Base-by-base conservation (phyloP, 2,113 vertebrate species). In the Sialia sialis region DNA sequence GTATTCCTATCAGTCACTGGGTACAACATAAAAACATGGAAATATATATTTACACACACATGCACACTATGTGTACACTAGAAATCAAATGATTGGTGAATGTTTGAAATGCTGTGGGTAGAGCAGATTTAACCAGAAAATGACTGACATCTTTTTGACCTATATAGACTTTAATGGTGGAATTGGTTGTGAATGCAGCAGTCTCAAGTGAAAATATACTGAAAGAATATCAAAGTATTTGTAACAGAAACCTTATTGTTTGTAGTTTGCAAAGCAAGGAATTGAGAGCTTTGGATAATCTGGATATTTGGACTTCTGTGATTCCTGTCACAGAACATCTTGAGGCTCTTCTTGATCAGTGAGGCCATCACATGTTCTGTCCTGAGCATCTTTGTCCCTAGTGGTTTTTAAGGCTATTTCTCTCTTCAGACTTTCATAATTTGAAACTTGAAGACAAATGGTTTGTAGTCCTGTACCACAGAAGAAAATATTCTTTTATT, bases 31-130 rank as follows among this genome's bases (percentile, higher is more conserved):
- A 68, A 77, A 70, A 7, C 4, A 13, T 19, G 4, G 1, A 39
- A 9, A 39, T 17, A 27, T 4, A 11, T 10, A 6, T 26, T n/a
- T 3, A n/a, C 2, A 39, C 4, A 29, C 0, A 25, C 2, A 11
- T 4, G 4, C 19, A 38, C 3, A 7, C 11, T 41, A 51, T 51
- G 9, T 20, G 2, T 43, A 22, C 5, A 6, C 9, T 41, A 25
- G 59, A 74, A 84, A n/a, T 27, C 12, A 67, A 48, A 34, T 18
- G 5, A 46, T 11, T 43, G 56, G 7, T 52, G 25, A 34, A 18
- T 43, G 29, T 32, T 64, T 29, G 36, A 54, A 88, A 39, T 1
- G 1, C 13, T 74, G 51, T 46, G 10, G 25, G 11, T 56, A 69
- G 9, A 54, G 5, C 2, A 70, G 21, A 49, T 80, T 49, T 54